Evolutionary conservation across 2,888 invertebrate species (phyloP), one percentile per base, ranked within the genome.

Genomic region (Pterostichus madidus): DNA sequence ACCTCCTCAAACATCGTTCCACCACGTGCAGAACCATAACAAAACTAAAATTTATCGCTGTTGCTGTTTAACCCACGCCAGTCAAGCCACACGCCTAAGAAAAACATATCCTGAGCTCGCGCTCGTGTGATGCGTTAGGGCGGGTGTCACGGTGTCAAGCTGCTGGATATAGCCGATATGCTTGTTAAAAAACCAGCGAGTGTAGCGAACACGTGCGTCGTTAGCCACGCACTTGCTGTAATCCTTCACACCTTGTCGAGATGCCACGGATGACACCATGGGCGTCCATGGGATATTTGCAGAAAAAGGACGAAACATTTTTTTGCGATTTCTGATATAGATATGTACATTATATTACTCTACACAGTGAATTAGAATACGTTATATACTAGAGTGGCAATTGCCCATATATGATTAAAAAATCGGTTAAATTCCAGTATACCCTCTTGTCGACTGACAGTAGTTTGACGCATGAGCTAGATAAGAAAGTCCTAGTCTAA

Each of bases 91-190:
- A 31, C 32, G 64, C 68, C 44, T 44, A 44, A 44, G 68, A 71
- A 71, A 49, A 71, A 71, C 68, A 71, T 64, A 64, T 64, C 68
- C 13, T 7, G 52, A 52, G 52, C 4, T 52, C 24, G 24, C 24
- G 52, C 39, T 39, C 39, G 13, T 13, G 52, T n/a, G 52, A 52
- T 52, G 56, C 24, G 15, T 13, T 56, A 56, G 56, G 56, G 56
- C 8, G 56, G 56, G 8, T 56, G 56, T 24, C n/a, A 49, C 11
- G 49, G 49, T 13, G 15, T 59, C 10, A 10, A 68, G 44, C 17
- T 10, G 71, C 75, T 75, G 49, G 49, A 75, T 75, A 75, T 75
- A 75, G 75, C 52, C 75, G 75, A 75, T 75, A 75, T 75, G 75
- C 75, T 52, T 75, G 49, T 75, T 52, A 52, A 49, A 32, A 32